Evolutionary conservation across 2,113 vertebrate species (phyloP).

Genomic region (Eudyptes chrysolophus): DNA sequence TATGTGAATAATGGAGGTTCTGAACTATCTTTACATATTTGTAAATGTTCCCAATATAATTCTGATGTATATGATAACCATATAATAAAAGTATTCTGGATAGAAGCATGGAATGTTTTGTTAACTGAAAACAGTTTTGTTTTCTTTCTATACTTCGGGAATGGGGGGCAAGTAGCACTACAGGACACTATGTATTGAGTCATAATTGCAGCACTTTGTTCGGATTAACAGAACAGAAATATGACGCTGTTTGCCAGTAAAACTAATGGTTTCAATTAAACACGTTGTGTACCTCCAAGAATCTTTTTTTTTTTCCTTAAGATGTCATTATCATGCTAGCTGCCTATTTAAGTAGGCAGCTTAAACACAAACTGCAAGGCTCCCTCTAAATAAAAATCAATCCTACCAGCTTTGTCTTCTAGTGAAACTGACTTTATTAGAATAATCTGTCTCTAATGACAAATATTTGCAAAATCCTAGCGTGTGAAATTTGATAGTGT

Average conservation of each 20-base stretch:
- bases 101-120: conserved; percentile 69
- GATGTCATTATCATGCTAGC: background rate
- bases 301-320: background rate
- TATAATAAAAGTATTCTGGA: conserved; percentile 83
- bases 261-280: conserved; percentile 8
- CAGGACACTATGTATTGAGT: conserved; percentile 59
- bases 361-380: background rate
- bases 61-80: conserved; percentile 78
- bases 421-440: background rate
- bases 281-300: conserved; percentile 1
- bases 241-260: conserved; percentile 54
- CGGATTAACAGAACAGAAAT: conserved; percentile 62
- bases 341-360: background rate
- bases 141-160: conserved; percentile 17
- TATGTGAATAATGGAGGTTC: conserved; percentile 41
- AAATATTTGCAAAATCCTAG: background rate
- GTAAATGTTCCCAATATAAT: conserved; percentile 66
- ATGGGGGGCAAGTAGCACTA: conserved; percentile 27
- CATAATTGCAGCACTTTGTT: conserved; percentile 70
- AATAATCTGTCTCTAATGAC: background rate
- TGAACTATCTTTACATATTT: conserved; percentile 39
- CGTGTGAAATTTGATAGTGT: background rate
- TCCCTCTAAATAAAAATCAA: background rate
- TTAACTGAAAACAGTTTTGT: conserved; percentile 32
- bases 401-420: background rate